Base-by-base conservation (phyloP, 2,113 vertebrate genomes). In the Psettodes erumei region DNA sequence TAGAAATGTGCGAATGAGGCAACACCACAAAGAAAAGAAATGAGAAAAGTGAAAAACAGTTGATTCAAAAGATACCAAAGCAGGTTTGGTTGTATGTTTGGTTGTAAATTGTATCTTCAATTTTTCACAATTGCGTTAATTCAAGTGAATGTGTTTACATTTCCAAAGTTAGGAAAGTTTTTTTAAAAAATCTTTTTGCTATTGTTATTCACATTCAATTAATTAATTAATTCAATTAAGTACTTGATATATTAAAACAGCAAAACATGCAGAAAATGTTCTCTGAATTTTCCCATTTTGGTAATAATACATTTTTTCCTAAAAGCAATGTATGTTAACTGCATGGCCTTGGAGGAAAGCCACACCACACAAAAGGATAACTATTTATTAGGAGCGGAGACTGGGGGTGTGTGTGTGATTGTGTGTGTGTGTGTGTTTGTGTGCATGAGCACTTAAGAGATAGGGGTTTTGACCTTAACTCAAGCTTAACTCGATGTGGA, bases 401-500 rank as follows among this genome's bases (percentile, higher is more conserved):
- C 67, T 38, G 75, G 62, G 73, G 47, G 19, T 33, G 0, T 58
- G 54, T 54, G 50, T 69, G 55, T 71, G 43, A 60, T 50, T 66
- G 76, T 54, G 27, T 60, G 43, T 79, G 75, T 66, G 70, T 19
- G 40, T 58, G 33, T 68, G 54, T 42, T 63, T n/a, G 53, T 15
- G 56, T 15, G 78, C 40, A 62, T 12, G 40, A 28, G 40, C 6
- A 51, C 27, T 56, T 68, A 78, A 75, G 62, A 88, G 67, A 89
- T 77, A 76, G 86, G 73, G 81, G 84, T 88, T 83, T 75, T 85
- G 86, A 87, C 89, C 88, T 83, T 79, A 86, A 81, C 73, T 86
- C 73, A 56, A 65, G 74, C 76, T 84, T 77, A 72, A 59, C 72
- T 87, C 58, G 48, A 71, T 79, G 82, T 76, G 70, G 70, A 88